phyloP scores from a whole-genome alignment of 2,113 vertebrate species.

The Vimba vimba region DNA sequence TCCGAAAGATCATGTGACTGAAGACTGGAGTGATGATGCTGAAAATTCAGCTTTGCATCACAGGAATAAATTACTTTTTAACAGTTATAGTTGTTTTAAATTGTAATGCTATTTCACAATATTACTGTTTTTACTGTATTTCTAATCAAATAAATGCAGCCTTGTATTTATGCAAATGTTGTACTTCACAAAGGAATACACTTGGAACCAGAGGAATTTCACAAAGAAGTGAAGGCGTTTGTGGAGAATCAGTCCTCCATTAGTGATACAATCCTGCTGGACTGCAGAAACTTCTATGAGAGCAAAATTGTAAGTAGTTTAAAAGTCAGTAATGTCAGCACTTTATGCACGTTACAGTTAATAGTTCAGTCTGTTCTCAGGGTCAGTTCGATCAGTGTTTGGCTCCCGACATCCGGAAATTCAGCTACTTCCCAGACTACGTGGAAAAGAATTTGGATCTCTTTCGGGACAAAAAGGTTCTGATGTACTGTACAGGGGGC shows the following conservation, averaged over 20 bases:
- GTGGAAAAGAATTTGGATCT: conserved; percentile 91
- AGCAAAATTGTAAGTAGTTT: conserved; percentile 91
- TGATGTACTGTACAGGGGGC: conserved; percentile 98
- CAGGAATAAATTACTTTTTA: not conserved
- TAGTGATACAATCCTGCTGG: conserved; percentile 86
- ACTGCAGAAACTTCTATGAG: conserved; percentile 98
- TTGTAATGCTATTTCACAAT: not conserved
- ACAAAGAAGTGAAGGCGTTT: conserved; percentile 86
- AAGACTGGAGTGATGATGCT: not conserved
- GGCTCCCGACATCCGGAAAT: conserved; percentile 96
- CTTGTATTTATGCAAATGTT: not conserved
- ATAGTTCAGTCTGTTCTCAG: conserved; percentile 65
- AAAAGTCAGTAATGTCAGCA: not conserved
- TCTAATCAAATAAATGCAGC: not conserved
- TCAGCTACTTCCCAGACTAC: conserved; percentile 97
- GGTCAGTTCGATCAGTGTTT: conserved; percentile 89
- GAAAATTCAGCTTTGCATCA: not conserved
- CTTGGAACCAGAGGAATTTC: conserved; percentile 91
- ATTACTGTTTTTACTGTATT: not conserved
- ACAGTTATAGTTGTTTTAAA: not conserved
- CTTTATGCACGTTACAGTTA: not conserved
- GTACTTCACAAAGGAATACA: conserved; percentile 79
- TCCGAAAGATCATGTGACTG: not conserved
- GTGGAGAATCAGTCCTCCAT: conserved; percentile 72
- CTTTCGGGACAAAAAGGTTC: conserved; percentile 88